These are phyloP conservation scores for Diadema setosum DNA, from an alignment of 35 echinoderm and acorn worm genomes.

Conservation along the genomic window DNA sequence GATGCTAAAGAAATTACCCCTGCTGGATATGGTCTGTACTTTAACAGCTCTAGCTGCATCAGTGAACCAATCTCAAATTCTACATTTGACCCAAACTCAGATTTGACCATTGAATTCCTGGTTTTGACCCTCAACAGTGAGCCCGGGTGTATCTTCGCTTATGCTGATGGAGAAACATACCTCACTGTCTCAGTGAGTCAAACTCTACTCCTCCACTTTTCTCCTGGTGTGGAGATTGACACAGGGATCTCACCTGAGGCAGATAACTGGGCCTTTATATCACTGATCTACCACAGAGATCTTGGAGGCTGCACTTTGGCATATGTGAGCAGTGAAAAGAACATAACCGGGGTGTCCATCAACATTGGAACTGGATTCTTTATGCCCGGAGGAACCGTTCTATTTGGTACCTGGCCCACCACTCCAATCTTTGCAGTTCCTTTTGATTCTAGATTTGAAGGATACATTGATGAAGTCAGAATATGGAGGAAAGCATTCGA, in stretches of 20 bases:
- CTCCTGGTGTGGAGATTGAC: background rate
- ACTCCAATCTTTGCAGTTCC: background rate
- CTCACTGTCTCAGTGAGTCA: background rate
- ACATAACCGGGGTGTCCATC: constrained; percentile 34
- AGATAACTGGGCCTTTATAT: constrained; percentile 63
- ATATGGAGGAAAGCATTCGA: constrained; percentile 72
- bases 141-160: background rate
- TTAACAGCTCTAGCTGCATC: constrained; percentile 58
- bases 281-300: constrained; percentile 42
- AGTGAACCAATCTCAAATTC: constrained; percentile 28
- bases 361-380: constrained; percentile 7
- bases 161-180: background rate
- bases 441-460: constrained; percentile 15
- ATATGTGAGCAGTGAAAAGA: constrained; percentile 37
- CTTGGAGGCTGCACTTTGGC: constrained; percentile 39
- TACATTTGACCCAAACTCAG: background rate
- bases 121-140: background rate
- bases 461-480: constrained; percentile 78
- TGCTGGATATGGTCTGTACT: constrained; percentile 50
- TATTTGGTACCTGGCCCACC: constrained; percentile 66
- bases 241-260: constrained; percentile 38
- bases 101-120: constrained; percentile 75
- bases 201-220: background rate
- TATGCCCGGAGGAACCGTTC: constrained; percentile 40
- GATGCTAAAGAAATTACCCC: constrained; percentile 39